Evolutionary conservation across 2,888 invertebrate genomes (phyloP).

Genomic region (Cerastis rubricosa): DNA sequence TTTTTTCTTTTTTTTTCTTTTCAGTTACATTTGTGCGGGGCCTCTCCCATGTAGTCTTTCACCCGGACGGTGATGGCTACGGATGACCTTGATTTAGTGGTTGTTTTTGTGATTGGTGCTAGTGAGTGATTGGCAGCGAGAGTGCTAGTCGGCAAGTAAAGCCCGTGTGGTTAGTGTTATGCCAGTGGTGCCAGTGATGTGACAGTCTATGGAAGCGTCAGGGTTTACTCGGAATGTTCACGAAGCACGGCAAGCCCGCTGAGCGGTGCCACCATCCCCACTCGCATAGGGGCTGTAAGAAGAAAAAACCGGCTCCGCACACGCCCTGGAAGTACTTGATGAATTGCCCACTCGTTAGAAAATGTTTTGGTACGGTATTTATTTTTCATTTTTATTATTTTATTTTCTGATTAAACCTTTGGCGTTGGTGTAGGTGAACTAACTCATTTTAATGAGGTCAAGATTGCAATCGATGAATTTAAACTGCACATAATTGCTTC

Average conservation of each 20-base stretch:
- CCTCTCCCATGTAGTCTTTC: conserved; percentile 80
- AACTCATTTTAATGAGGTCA: conserved; percentile 60
- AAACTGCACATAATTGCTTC: conserved; percentile 43
- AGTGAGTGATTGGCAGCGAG: conserved; percentile 78
- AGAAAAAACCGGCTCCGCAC: conserved; percentile 89
- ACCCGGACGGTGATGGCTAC: conserved; percentile 85
- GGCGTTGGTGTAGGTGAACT: conserved; percentile 60
- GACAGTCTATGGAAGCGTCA: conserved; percentile 88
- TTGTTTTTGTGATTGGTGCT: conserved; percentile 81
- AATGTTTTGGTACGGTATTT: conserved; percentile 91
- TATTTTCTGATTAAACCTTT: conserved; percentile 57
- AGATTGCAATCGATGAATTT: conserved; percentile 55
- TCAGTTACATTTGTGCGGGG: conserved; percentile 86
- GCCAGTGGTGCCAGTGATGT: conserved; percentile 85
- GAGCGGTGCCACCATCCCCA: conserved; percentile 87
- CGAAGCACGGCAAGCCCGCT: conserved; percentile 88
- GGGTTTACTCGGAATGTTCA: conserved; percentile 88
- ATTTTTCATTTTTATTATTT: conserved; percentile 71
- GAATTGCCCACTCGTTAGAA: conserved; percentile 91
- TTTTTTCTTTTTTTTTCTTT: conserved; percentile 89
- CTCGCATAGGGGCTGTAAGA: conserved; percentile 87
- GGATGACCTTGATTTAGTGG: conserved; percentile 85
- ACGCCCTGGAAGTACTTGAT: conserved; percentile 91
- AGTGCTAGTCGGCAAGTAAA: conserved; percentile 68
- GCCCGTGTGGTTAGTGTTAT: conserved; percentile 78